Percentiles rank a stretch among this genome's conserved stretches.
Evolutionary conservation across 2,113 vertebrate species (phyloP).

Genomic region (Rhegmatorhina hoffmannsi): DNA sequence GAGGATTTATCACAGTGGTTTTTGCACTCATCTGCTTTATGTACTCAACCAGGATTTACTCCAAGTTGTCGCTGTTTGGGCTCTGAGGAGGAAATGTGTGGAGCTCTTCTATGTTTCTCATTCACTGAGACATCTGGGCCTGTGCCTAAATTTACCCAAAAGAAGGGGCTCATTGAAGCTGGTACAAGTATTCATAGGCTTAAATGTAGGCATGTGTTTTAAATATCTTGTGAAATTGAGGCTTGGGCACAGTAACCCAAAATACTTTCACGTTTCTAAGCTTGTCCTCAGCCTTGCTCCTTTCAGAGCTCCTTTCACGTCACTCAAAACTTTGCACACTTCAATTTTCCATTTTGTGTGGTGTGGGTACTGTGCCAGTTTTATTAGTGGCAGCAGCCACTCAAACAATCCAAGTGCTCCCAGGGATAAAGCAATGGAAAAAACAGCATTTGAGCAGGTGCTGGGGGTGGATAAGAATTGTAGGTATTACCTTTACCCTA

Average conservation of each 20-base stretch:
- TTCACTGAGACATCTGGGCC: background rate
- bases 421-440: background rate
- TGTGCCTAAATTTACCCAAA: background rate
- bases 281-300: background rate
- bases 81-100: background rate
- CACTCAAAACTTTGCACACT: background rate
- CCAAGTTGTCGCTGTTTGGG: background rate
- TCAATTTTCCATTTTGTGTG: background rate
- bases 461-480: background rate
- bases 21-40: slow-evolving; percentile 15
- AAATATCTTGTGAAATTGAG: slow-evolving; percentile 27
- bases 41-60: background rate
- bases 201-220: slow-evolving; percentile 17
- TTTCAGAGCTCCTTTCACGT: background rate
- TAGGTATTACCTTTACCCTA: background rate
- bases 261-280: background rate
- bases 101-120: background rate
- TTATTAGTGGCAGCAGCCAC: background rate
- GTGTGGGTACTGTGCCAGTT: background rate
- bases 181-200: background rate
- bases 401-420: background rate
- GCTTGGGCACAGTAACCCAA: background rate
- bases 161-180: background rate
- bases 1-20: background rate
- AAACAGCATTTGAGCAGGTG: background rate